Conservation (phyloP, 2,113 vertebrate genomes). For the Arenaria interpres region DNA sequence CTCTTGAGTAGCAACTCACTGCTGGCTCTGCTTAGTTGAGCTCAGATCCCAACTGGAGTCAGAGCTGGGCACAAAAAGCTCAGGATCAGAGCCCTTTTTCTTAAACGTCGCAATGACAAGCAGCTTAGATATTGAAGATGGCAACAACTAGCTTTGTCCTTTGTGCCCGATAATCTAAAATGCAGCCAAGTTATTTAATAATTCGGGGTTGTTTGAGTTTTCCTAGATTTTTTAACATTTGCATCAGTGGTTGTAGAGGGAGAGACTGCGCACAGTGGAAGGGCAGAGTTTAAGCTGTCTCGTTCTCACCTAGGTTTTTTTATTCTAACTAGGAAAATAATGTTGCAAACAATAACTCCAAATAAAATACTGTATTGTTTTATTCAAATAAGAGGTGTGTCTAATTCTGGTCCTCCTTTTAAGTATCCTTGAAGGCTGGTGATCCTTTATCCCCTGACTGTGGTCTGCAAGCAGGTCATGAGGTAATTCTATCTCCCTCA, state of each 20-base stretch:
- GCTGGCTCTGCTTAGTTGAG: neutral
- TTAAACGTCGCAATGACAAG: neutral
- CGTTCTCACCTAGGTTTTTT: neutral
- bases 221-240: neutral
- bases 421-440: constrained; percentile 42
- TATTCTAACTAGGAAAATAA: neutral
- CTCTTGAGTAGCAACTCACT: neutral
- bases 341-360: neutral
- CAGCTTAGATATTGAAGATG: neutral
- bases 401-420: constrained; percentile 43
- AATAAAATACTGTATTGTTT: neutral
- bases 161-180: neutral
- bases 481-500: neutral
- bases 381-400: constrained; percentile 19
- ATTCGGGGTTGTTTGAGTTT: neutral
- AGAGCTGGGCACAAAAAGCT: neutral
- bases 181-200: neutral
- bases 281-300: neutral
- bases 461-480: constrained; percentile 32
- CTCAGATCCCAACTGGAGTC: neutral
- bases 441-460: constrained; percentile 47
- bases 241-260: neutral
- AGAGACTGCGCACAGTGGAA: neutral
- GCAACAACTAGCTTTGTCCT: neutral
- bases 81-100: neutral